These are phyloP conservation scores for Philypnodon macrostomus DNA, from an alignment of 2,797 vertebrate genomes.

Conservation along the genomic window DNA sequence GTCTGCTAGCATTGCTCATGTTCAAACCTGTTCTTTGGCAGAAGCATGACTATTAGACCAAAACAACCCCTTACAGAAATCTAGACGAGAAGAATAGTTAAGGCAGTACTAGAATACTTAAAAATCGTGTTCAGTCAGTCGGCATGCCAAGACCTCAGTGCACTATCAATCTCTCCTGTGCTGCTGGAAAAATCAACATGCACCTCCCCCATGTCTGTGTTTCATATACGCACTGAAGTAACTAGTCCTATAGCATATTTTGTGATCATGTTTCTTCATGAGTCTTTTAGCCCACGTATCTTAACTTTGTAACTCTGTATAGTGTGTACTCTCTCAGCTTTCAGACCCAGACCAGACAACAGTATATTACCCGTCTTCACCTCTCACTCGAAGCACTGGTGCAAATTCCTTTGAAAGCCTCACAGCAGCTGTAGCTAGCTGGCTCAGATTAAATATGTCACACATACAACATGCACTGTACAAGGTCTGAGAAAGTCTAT, in stretches of 20 bases:
- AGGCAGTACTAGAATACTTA: conserved; percentile 1
- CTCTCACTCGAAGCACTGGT: conserved; percentile 16
- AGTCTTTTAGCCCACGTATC: conserved; percentile 3
- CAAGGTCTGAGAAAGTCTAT: background rate
- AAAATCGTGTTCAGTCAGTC: conserved; percentile 25
- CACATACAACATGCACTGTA: conserved; percentile 8
- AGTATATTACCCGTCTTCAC: conserved; percentile 1
- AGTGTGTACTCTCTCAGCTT: background rate
- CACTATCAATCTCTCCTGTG: conserved; percentile 44
- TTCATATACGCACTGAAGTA: conserved; percentile 11
- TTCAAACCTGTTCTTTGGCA: conserved; percentile 23
- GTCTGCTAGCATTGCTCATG: conserved; percentile 12
- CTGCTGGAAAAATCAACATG: conserved; percentile 53
- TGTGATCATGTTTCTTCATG: background rate
- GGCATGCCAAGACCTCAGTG: conserved; percentile 63
- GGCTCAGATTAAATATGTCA: conserved; percentile 39
- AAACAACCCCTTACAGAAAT: conserved; percentile 16
- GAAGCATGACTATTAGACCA: conserved; percentile 11
- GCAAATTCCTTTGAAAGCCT: conserved; percentile 26
- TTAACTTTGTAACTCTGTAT: background rate
- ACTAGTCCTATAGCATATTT: conserved; percentile 1
- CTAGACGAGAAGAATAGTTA: conserved; percentile 8
- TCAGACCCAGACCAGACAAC: background rate
- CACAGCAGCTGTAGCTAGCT: conserved; percentile 44
- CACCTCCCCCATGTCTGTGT: background rate